phyloP scores from a whole-genome alignment of 92 coral and sea anemone species.

The Porites lobata region DNA sequence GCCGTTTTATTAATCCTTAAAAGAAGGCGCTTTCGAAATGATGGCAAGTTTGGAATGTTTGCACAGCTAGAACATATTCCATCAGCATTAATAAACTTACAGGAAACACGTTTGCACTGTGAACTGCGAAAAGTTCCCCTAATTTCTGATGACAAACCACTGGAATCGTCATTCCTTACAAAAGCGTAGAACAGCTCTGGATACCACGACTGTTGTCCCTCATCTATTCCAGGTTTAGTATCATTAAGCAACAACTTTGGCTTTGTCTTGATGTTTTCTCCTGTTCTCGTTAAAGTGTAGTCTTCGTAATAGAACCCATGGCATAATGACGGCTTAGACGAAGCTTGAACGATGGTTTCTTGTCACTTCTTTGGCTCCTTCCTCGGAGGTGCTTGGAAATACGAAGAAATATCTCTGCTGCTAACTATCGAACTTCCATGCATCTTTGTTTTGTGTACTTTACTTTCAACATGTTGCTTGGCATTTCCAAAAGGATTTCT shows the following conservation, averaged over 20 bases:
- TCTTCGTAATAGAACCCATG: constrained; percentile 31
- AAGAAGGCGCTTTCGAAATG: constrained; percentile 54
- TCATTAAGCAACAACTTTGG: constrained; percentile 46
- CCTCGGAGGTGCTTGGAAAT: constrained; percentile 15
- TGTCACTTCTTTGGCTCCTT: constrained; percentile 35
- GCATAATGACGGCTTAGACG: constrained; percentile 49
- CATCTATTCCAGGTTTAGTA: constrained; percentile 45
- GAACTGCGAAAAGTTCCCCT: constrained; percentile 24
- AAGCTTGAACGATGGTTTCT: constrained; percentile 44
- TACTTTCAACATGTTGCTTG: constrained; percentile 27
- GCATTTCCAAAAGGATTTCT: constrained; percentile 42
- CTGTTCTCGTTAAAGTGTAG: constrained; percentile 8
- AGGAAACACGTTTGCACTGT: constrained; percentile 31
- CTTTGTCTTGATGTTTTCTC: constrained; percentile 19
- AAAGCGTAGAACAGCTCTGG: constrained; percentile 45
- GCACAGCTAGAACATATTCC: constrained; percentile 58
- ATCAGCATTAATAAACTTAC: constrained; percentile 41
- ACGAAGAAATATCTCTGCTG: constrained; percentile 42
- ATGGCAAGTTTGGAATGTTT: constrained; percentile 61
- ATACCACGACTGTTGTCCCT: constrained; percentile 57
- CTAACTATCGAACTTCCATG: constrained; percentile 22
- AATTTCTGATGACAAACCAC: constrained; percentile 15
- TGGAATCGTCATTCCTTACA: constrained; percentile 18
- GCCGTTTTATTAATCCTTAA: constrained; percentile 39
- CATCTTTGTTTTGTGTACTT: constrained; percentile 34